These are phyloP conservation scores for Bergia sp. DNA, from an alignment of 92 coral and sea anemone species.

Conservation along the genomic window DNA sequence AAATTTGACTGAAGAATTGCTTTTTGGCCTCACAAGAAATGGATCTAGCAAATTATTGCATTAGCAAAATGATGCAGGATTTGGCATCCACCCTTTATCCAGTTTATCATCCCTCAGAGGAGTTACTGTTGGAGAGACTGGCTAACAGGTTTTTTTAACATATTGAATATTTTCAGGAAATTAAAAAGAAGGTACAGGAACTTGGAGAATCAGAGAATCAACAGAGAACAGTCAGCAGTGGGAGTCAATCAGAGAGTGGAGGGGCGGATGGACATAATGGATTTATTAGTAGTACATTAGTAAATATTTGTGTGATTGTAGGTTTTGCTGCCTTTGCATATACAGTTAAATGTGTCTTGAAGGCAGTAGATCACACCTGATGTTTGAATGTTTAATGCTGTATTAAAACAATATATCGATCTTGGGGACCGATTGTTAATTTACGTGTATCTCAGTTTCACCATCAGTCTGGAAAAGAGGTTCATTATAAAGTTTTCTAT, in stretches of 20 bases:
- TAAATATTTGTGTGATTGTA: conserved; percentile 87
- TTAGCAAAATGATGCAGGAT: neutral
- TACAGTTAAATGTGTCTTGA: conserved; percentile 93
- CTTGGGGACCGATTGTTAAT: neutral
- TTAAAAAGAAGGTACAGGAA: conserved; percentile 25
- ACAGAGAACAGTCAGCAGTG: neutral
- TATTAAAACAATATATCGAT: neutral
- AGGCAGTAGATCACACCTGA: conserved; percentile 93
- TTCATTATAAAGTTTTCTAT: too few relatives aligned
- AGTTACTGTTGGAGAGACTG: neutral
- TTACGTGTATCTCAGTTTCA: neutral
- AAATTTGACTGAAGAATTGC: too few relatives aligned
- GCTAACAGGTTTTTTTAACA: neutral
- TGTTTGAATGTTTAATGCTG: neutral
- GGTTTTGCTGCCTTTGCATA: conserved; percentile 99
- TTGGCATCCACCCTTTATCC: neutral
- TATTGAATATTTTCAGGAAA: conserved; percentile 34
- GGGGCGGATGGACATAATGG: conserved; percentile 78
- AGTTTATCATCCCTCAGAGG: neutral
- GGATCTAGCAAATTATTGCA: too few relatives aligned
- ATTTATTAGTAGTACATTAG: conserved; percentile 86
- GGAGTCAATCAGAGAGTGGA: conserved; percentile 19
- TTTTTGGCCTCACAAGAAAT: too few relatives aligned
- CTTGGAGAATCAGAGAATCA: conserved; percentile 21
- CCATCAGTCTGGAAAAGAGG: too few relatives aligned